A percentile compares a stretch with the other conserved stretches of the same genome.
phyloP scores from a whole-genome alignment of 1,140 invertebrate genomes.

The Drosophila obscura region DNA sequence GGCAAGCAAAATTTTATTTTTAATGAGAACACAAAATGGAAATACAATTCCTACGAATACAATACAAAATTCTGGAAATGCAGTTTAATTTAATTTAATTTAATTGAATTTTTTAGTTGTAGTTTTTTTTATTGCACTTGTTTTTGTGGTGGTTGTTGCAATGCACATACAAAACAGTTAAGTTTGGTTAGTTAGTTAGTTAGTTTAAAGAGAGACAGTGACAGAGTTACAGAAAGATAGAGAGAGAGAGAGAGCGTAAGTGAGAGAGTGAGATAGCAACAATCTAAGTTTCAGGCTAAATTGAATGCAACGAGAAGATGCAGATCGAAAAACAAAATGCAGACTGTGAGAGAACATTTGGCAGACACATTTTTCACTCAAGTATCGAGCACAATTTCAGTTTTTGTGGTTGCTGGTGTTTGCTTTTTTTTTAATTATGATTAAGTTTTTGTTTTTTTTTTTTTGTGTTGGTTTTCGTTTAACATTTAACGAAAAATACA shows the following conservation, averaged over 20 bases:
- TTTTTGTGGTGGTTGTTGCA: constrained; percentile 50
- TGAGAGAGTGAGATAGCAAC: constrained; percentile 65
- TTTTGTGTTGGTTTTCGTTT: constrained; percentile 14
- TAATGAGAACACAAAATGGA: constrained; percentile 51
- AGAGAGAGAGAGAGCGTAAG: constrained; percentile 60
- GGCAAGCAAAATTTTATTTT: constrained; percentile 52
- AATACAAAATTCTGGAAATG: constrained; percentile 74
- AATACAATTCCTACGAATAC: constrained; percentile 74
- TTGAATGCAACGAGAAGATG: constrained; percentile 53
- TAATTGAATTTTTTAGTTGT: constrained; percentile 30
- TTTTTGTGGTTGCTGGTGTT: constrained; percentile 64
- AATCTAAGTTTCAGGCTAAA: constrained; percentile 69
- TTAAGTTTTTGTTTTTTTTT: constrained; percentile 27
- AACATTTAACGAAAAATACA: constrained; percentile 80
- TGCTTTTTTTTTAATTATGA: constrained; percentile 41
- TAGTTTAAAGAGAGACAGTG: constrained; percentile 44
- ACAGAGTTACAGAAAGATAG: constrained; percentile 45
- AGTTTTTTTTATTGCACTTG: constrained; percentile 49
- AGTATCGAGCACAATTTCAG: constrained; percentile 68
- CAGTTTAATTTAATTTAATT: constrained; percentile 39
- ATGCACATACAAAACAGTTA: constrained; percentile 76
- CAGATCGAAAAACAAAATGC: constrained; percentile 51
- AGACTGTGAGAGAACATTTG: constrained; percentile 45
- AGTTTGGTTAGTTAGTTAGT: constrained; percentile 44
- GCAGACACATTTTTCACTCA: constrained; percentile 62